Percentiles rank a stretch among this genome's conserved stretches.
Conservation (phyloP, 2,113 vertebrate species). For the Ibidorhyncha struthersii region DNA sequence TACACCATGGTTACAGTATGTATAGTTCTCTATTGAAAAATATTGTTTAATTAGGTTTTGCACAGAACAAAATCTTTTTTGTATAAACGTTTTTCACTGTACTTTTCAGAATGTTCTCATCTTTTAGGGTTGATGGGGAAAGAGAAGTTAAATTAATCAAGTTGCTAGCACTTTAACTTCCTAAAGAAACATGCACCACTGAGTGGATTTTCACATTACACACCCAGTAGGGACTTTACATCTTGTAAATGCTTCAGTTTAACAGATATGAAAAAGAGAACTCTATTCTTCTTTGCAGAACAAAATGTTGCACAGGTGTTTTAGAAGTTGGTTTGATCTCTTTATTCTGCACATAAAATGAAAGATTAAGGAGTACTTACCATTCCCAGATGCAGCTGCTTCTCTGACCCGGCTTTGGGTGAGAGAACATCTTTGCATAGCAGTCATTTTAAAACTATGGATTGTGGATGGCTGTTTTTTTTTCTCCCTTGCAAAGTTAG, state of each 20-base stretch:
- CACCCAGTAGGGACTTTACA: background rate
- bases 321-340: slow-evolving; percentile 12
- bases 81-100: background rate
- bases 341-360: slow-evolving; percentile 9
- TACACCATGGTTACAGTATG: background rate
- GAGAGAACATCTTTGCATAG: background rate
- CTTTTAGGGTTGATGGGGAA: background rate
- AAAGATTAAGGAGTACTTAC: background rate
- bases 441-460: background rate
- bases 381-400: background rate
- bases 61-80: background rate
- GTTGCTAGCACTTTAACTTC: background rate
- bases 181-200: background rate
- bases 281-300: background rate
- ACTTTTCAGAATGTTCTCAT: background rate
- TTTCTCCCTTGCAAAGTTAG: background rate
- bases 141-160: slow-evolving; percentile 3
- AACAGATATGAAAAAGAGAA: background rate
- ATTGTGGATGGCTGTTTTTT: rapidly evolving
- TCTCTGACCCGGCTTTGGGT: background rate
- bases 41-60: background rate
- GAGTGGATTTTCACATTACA: background rate
- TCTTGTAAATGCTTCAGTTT: slow-evolving; percentile 25
- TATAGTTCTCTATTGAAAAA: rapidly evolving
- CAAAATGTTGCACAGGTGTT: background rate